Conservation (phyloP, 1,140 invertebrate species). For the Hormaphis cornu region DNA sequence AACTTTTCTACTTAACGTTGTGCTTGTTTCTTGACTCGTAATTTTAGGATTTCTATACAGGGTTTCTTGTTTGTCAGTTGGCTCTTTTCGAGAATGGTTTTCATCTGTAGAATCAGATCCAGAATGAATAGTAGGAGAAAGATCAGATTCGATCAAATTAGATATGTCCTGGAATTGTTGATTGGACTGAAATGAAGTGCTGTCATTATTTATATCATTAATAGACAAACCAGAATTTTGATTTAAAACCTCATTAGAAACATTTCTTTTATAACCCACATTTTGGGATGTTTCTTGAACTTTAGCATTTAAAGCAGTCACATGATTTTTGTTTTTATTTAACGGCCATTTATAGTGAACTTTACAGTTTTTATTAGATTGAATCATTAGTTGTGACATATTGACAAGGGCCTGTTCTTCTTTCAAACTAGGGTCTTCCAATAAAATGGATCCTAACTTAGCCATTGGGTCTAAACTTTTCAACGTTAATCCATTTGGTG, state of each 20-base stretch:
- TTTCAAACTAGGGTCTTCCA: not conserved
- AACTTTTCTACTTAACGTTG: not conserved
- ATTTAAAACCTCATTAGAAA: not conserved
- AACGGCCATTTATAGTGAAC: conserved; percentile 25
- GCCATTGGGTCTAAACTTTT: not conserved
- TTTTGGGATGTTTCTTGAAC: not conserved
- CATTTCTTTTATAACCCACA: not conserved
- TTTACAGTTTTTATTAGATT: conserved; percentile 3
- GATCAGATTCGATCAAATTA: not conserved
- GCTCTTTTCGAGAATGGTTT: not conserved
- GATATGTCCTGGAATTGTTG: conserved; percentile 15
- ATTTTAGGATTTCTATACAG: not conserved
- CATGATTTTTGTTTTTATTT: conserved; percentile 7
- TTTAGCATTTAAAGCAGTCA: not conserved
- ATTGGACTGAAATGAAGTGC: not conserved
- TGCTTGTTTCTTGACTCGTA: not conserved
- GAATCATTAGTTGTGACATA: conserved; percentile 2
- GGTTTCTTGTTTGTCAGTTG: not conserved
- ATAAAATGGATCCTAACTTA: not conserved
- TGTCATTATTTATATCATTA: not conserved
- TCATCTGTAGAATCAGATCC: not conserved
- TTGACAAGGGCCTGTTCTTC: not conserved
- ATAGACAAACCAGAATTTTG: not conserved
- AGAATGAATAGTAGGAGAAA: not conserved
- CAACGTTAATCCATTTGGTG: not conserved